Conservation (phyloP, 2,888 invertebrate genomes). For the Microplitis deprimator region DNA sequence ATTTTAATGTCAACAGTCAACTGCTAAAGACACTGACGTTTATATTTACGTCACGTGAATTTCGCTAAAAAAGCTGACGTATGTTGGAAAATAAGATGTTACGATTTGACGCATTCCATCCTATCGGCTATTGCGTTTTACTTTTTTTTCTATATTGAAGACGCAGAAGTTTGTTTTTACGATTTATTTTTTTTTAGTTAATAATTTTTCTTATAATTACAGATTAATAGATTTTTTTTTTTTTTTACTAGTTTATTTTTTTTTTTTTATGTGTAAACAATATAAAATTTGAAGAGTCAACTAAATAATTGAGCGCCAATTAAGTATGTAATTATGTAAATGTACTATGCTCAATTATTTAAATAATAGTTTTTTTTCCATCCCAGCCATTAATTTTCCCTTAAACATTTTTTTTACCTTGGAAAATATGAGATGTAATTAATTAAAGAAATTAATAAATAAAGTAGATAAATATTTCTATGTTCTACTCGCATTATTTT, state of each 20-base stretch:
- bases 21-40: constrained; percentile 33
- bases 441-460: neutral
- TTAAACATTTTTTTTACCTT: neutral
- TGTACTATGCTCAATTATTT: neutral
- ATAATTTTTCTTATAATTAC: neutral
- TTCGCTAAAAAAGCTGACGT: constrained; percentile 34
- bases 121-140: constrained; percentile 32
- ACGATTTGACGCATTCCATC: constrained; percentile 28
- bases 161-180: neutral
- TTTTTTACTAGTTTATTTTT: neutral
- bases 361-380: neutral
- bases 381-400: neutral
- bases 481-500: neutral
- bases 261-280: neutral
- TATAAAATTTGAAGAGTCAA: neutral
- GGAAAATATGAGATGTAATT: neutral
- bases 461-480: neutral
- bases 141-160: neutral
- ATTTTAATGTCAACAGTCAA: constrained; percentile 18
- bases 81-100: constrained; percentile 16
- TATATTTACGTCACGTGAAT: constrained; percentile 36
- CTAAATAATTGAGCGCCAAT: neutral
- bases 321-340: neutral
- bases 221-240: neutral
- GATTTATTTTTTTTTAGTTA: neutral